These are phyloP conservation scores for Thermophis baileyi DNA, from an alignment of 2,113 vertebrate genomes.

Conservation along the genomic window DNA sequence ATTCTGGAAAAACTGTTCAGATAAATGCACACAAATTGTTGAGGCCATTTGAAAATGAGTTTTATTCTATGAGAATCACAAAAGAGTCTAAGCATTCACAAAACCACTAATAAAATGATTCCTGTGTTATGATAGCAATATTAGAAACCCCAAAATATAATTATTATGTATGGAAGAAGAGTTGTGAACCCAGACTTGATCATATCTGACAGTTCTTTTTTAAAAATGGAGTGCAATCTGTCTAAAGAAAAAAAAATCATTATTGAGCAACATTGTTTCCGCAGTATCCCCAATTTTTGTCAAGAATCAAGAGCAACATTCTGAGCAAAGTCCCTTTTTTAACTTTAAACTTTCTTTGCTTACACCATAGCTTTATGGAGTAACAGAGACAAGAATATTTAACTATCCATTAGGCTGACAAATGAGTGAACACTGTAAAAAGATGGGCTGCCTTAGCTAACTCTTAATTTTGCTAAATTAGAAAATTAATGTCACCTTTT, in stretches of 20 bases:
- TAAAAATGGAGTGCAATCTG: neutral
- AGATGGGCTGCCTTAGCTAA: neutral
- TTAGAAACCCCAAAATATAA: neutral
- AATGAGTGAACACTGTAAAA: neutral
- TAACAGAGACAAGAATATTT: slow-evolving; percentile 8
- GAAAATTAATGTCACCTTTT: slow-evolving; percentile 5
- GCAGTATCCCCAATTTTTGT: neutral
- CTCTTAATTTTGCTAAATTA: slow-evolving; percentile 11
- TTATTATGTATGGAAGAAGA: neutral
- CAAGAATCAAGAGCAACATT: neutral
- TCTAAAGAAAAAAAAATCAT: neutral
- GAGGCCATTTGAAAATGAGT: neutral
- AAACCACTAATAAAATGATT: neutral
- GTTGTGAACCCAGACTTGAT: neutral
- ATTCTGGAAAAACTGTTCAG: too few species aligned
- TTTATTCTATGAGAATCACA: neutral
- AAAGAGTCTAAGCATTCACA: too few species aligned
- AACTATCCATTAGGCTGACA: slow-evolving; percentile 21
- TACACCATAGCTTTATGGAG: slow-evolving; percentile 10
- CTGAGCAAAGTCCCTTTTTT: neutral
- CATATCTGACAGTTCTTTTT: neutral
- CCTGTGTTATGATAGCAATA: neutral
- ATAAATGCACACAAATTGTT: neutral
- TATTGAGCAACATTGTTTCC: neutral
- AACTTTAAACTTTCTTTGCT: neutral